Conservation (phyloP, 2,888 invertebrate species). For the Helicoverpa assulta region DNA sequence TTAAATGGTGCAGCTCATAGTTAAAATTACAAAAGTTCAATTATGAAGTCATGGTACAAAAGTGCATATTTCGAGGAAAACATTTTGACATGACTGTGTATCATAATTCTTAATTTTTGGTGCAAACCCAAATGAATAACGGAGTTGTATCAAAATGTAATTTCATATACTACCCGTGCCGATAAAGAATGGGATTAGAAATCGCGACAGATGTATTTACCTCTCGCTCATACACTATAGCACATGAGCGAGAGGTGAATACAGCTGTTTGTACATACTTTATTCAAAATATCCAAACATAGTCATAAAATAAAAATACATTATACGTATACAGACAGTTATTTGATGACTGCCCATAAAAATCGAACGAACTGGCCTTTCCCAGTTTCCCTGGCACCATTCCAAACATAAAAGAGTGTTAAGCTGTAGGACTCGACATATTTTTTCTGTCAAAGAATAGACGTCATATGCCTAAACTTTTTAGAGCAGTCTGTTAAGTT, state of each 20-base stretch:
- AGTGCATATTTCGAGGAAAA: too few species aligned
- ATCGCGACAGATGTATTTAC: too few species aligned
- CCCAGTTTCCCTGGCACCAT: slow-evolving; percentile 24
- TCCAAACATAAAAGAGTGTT: slow-evolving; percentile 30
- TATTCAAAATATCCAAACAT: not conserved
- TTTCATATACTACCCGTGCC: too few species aligned
- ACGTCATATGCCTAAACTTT: slow-evolving; percentile 3
- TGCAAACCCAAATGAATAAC: not conserved
- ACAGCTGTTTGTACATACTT: too few species aligned
- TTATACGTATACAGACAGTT: slow-evolving; percentile 5
- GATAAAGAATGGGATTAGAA: too few species aligned
- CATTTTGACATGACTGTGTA: too few species aligned
- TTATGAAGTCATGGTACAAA: too few species aligned
- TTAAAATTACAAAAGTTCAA: too few species aligned
- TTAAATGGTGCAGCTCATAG: too few species aligned
- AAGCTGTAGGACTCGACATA: slow-evolving; percentile 25
- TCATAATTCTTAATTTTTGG: too few species aligned
- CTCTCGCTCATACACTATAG: too few species aligned
- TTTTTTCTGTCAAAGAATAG: slow-evolving; percentile 16
- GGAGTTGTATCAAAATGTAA: not conserved
- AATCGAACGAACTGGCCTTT: slow-evolving; percentile 50
- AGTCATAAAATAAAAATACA: slow-evolving; percentile 3
- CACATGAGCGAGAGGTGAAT: too few species aligned
- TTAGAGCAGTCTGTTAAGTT: slow-evolving; percentile 3
- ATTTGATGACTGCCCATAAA: slow-evolving; percentile 28